Conservation (phyloP, 2,797 vertebrate species). For the Hybognathus amarus region DNA sequence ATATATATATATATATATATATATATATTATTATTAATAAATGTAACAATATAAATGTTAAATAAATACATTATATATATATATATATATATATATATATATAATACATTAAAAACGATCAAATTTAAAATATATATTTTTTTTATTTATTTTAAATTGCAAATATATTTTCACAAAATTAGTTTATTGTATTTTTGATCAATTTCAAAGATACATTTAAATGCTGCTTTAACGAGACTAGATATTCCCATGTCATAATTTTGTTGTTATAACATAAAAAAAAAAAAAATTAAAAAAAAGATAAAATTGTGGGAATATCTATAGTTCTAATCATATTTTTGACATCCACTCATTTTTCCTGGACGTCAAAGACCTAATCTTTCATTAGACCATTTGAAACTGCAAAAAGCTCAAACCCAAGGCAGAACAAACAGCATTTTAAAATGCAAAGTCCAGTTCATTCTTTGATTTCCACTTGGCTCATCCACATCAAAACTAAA, state of each 20-base stretch:
- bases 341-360: neutral
- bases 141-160: too few species aligned
- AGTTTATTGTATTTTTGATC: neutral
- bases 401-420: neutral
- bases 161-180: neutral
- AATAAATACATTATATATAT: neutral
- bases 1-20: too few species aligned
- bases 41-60: too few species aligned
- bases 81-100: too few species aligned
- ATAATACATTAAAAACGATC: too few species aligned
- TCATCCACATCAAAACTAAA: slow-evolving; percentile 11
- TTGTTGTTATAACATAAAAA: too few species aligned
- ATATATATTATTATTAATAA: too few species aligned
- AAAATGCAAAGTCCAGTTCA: slow-evolving; percentile 71
- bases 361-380: neutral
- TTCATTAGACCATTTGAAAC: neutral
- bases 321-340: neutral
- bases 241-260: too few species aligned
- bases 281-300: too few species aligned
- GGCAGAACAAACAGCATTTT: neutral
- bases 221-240: neutral
- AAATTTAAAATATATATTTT: too few species aligned
- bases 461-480: slow-evolving; percentile 71
- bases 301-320: too few species aligned
- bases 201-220: too few species aligned